Base-by-base conservation (phyloP, 2,113 vertebrate species). In the Dinomys branickii region DNA sequence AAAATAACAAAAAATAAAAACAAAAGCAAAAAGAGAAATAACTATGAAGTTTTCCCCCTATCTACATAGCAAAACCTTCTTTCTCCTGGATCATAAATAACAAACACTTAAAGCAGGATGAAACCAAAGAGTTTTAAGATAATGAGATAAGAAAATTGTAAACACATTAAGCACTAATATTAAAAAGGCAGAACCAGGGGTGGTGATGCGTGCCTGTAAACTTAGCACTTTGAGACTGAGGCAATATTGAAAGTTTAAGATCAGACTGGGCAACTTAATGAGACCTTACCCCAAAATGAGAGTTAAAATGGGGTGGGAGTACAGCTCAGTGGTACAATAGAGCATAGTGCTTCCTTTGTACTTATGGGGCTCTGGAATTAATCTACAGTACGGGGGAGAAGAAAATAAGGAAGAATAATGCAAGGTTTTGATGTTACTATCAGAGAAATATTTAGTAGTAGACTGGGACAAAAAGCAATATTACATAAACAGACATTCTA, bases 61-160 rank as follows among this genome's bases (percentile, higher is more conserved):
- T 3, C 65, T 41, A 52, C 52, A 59, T 52, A 95, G 54, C 54
- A 59, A 93, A 87, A 61, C 22, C 10, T 38, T n/a, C 63, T 88
- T 69, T 85, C 30, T 91, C 4, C 86, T 87, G 35, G 80, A 65
- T 85, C 77, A 81, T 58, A 86, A 81, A 85, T 44, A 85, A n/a
- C 10, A 75, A 77, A 85, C 77, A 47, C 56, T 88, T 83, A 73
- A 92, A 77, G 22, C 75, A 54, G 52, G 56, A 56, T 87, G 52
- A 95, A 80, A 61, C 44, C 38, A 83, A 96, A 82, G 54, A 54
- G 50, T 83, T 90, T 52, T n/a, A 67, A 75, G 82, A 73, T 84
- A 63, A 93, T 91, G 6, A 30, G 8, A 81, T 58, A 41, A 44
- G 33, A 77, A 58, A 91, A 90, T 5, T 86, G 59, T 17, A 86